Evolutionary conservation across 2,113 vertebrate genomes (phyloP).

Genomic region (Menura novaehollandiae): DNA sequence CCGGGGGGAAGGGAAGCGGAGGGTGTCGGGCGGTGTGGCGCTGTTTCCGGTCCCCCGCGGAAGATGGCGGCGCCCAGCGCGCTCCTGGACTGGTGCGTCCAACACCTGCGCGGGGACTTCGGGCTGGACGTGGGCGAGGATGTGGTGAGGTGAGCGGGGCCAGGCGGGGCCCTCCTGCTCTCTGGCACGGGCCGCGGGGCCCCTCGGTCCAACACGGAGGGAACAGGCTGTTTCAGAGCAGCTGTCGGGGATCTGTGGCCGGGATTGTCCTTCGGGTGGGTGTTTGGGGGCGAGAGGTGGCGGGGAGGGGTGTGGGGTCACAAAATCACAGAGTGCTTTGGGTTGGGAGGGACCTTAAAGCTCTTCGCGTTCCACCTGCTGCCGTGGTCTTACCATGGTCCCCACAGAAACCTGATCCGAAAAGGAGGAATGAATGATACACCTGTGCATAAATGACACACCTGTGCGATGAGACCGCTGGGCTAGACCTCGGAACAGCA

Average conservation of each 20-base stretch:
- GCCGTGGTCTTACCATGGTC: fast-evolving
- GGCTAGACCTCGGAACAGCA: neutral
- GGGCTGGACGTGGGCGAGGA: slow-evolving; percentile 89
- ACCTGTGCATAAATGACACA: fast-evolving
- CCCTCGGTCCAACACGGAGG: fast-evolving
- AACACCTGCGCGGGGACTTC: slow-evolving; percentile 80
- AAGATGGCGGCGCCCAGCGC: slow-evolving; percentile 55
- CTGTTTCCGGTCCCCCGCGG: slow-evolving; percentile 8
- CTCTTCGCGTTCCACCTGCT: fast-evolving
- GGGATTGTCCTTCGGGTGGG: neutral
- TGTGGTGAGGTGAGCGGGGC: slow-evolving; percentile 81
- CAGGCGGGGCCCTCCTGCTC: neutral
- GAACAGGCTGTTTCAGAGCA: neutral
- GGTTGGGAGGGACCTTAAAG: neutral
- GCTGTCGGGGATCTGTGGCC: no score
- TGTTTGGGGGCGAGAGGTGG: neutral
- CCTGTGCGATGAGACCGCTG: fast-evolving
- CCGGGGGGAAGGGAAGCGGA: neutral
- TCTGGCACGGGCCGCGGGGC: neutral
- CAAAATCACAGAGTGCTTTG: neutral
- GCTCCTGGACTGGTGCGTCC: slow-evolving; percentile 83
- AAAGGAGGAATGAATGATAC: neutral
- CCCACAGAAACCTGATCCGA: neutral
- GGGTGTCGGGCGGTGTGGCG: neutral
- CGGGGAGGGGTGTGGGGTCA: fast-evolving